A percentile compares a stretch with the other conserved stretches of the same genome.
These are phyloP conservation scores for Melanotaenia parkinsoni DNA, from an alignment of 2,797 vertebrate species.

Conservation along the genomic window DNA sequence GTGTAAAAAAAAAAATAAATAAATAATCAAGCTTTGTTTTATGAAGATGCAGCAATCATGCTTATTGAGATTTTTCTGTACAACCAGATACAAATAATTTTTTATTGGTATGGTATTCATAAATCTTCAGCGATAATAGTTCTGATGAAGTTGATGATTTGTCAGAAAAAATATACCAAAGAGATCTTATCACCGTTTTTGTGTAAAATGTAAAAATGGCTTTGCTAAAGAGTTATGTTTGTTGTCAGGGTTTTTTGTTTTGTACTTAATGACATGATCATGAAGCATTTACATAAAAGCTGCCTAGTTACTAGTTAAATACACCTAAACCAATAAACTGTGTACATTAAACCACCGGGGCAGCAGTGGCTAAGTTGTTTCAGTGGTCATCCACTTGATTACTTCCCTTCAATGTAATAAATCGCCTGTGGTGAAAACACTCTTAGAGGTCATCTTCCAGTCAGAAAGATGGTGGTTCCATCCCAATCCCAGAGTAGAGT, in stretches of 20 bases:
- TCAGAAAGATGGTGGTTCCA: too few species aligned
- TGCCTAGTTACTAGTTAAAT: too few species aligned
- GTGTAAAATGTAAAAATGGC: background rate
- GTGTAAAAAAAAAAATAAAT: background rate
- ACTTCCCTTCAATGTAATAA: too few species aligned
- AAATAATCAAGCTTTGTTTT: background rate
- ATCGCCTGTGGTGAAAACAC: too few species aligned
- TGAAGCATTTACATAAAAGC: too few species aligned
- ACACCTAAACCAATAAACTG: too few species aligned
- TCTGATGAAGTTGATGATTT: too few species aligned
- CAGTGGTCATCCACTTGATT: too few species aligned
- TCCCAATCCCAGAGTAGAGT: background rate
- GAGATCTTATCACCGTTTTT: too few species aligned
- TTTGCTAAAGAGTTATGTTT: background rate
- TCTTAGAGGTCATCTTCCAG: background rate
- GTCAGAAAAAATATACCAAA: too few species aligned
- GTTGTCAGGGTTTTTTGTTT: background rate
- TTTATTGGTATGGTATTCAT: background rate
- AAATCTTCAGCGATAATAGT: background rate
- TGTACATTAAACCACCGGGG: too few species aligned
- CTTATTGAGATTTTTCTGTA: constrained; percentile 19
- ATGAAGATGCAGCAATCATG: background rate
- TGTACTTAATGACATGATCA: background rate
- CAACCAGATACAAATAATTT: constrained; percentile 1
- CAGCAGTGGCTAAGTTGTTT: too few species aligned